Evolutionary conservation across 2,113 vertebrate genomes (phyloP), one percentile per base, ranked within the genome.

Genomic region (Camelus bactrianus): DNA sequence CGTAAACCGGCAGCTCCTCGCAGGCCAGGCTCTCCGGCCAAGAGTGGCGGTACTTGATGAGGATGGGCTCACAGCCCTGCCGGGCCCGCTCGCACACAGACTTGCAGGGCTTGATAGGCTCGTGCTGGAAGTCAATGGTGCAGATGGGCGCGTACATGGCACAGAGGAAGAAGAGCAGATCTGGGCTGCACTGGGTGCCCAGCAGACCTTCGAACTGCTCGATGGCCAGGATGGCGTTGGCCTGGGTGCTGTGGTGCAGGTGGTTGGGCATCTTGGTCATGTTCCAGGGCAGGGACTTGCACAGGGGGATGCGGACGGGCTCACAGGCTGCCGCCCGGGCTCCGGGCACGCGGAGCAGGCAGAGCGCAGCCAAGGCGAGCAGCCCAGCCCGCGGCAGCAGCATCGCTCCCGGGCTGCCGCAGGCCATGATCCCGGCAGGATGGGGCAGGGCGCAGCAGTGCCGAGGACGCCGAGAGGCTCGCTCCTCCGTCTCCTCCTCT

Each of bases 191-290:
- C 92, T 98, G 98, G 26, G 99, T 99, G 89, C 99, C 99, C 98
- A 99, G 98, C 84, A 99, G 98, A 62, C 99, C 99, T 75, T 99
- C 99, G 96, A 99, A 99, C 99, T 99, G 99, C 98, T 99, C 99
- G 95, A 99, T 99, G 95, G 99, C 99, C 98, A 99, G 99, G 96
- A 99, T 99, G 85, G 99, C 99, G 98, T 99, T 99, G 96, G 99
- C 99, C 99, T 99, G 99, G 77, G 99, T 99, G 99, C 99, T 99
- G 99, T 99, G 99, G 98, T 99, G 99, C 97, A 99, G 99, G 98
- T 99, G 99, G 99, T 99, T 99, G 82, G 99, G 99, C 99, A 99
- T 99, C 98, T 99, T 99, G 97, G 99, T 99, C 99, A 99, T 99
- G 99, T 99, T 99, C 99, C 99, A 99, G 32, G 99, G 99, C 99